A percentile compares a stretch with the other conserved stretches of the same genome.
Evolutionary conservation across 2,797 vertebrate genomes (phyloP).

Genomic region (Euphonia xanthogaster): DNA sequence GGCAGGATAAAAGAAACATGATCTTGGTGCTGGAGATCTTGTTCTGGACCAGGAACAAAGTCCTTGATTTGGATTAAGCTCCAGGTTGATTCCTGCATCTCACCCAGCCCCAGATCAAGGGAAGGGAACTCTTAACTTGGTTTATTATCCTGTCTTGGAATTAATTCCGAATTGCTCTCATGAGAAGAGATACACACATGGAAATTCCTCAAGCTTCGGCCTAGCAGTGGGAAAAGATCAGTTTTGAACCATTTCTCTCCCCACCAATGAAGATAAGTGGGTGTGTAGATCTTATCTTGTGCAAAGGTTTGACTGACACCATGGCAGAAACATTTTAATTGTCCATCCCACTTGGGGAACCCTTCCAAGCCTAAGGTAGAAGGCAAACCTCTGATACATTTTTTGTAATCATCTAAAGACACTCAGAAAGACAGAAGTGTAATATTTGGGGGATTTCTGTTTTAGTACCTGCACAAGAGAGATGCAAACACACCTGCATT

Average conservation of each 20-base stretch:
- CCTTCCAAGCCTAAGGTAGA: not conserved
- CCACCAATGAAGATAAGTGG: not conserved
- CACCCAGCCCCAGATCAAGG: not conserved
- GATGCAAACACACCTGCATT: not conserved
- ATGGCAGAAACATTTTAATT: rapidly evolving
- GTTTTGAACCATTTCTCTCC: not conserved
- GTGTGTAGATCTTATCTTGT: not conserved
- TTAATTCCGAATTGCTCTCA: not conserved
- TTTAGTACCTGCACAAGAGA: not conserved
- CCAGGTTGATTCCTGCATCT: not conserved
- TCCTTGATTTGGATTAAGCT: not conserved
- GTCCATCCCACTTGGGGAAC: not conserved
- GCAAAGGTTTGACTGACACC: not conserved
- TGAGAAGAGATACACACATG: rapidly evolving
- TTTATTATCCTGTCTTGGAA: not conserved
- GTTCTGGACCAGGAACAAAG: not conserved
- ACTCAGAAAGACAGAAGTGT: not conserved
- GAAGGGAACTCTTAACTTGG: not conserved
- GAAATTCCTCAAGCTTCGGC: not conserved
- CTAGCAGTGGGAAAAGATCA: not conserved
- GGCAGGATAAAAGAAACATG: slow-evolving; percentile 8
- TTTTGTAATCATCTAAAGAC: not conserved
- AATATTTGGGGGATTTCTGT: not conserved
- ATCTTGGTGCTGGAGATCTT: not conserved
- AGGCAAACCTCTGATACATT: not conserved